A percentile compares a stretch with the other conserved stretches of the same genome.
phyloP scores from a whole-genome alignment of 2,113 vertebrate genomes.

The Xiphophorus maculatus region DNA sequence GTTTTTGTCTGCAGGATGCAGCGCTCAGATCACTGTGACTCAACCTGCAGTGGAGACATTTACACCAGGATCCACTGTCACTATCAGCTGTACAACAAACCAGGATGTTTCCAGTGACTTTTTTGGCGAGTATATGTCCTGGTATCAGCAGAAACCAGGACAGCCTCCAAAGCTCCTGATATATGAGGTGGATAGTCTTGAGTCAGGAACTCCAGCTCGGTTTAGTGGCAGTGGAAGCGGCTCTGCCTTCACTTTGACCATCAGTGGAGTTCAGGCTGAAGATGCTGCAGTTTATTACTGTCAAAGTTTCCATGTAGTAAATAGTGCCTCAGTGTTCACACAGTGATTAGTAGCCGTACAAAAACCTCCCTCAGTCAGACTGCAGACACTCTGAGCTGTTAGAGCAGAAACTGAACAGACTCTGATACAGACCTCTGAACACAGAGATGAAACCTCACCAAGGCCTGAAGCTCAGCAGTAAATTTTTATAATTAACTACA shows the following conservation, averaged over 20 bases:
- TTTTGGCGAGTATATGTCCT: too few relatives aligned
- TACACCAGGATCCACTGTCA: constrained; percentile 39
- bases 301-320: not conserved
- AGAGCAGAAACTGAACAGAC: too few relatives aligned
- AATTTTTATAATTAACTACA: too few relatives aligned
- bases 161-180: constrained; percentile 59
- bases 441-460: too few relatives aligned
- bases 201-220: not conserved
- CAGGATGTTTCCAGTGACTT: too few relatives aligned
- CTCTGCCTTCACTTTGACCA: not conserved
- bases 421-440: not conserved
- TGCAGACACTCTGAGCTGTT: constrained; percentile 37
- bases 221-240: not conserved
- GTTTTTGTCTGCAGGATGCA: constrained; percentile 50
- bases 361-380: constrained; percentile 11
- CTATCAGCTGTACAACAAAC: too few relatives aligned
- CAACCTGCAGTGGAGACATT: constrained; percentile 14
- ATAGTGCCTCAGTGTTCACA: too few relatives aligned
- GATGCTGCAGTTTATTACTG: constrained; percentile 66
- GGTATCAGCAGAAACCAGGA: constrained; percentile 69
- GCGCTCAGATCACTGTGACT: constrained; percentile 60
- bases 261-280: constrained; percentile 36
- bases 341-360: too few relatives aligned
- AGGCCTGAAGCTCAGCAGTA: not conserved
- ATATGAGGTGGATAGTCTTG: too few relatives aligned